Conservation (phyloP, 2,797 vertebrate genomes). For the Enteromius afrohamiltoni region DNA sequence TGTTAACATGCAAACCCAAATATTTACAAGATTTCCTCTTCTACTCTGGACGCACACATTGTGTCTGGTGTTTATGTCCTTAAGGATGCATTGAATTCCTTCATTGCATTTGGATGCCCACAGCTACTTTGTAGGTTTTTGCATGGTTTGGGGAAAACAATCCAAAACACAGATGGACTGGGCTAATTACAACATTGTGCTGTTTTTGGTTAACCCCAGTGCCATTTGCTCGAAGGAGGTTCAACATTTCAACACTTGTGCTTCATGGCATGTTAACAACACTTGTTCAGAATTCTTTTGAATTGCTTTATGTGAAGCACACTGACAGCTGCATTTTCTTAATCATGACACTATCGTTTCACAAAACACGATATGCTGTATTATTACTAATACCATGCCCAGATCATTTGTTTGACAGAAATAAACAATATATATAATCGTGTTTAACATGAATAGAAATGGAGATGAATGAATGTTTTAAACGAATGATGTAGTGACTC, state of each 20-base stretch:
- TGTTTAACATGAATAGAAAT: no score
- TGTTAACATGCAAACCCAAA: slow-evolving; percentile 16
- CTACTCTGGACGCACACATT: neutral
- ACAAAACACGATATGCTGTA: neutral
- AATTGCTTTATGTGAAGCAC: neutral
- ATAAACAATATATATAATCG: neutral
- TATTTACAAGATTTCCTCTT: slow-evolving; percentile 8
- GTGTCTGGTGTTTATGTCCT: slow-evolving; percentile 33
- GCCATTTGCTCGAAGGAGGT: neutral
- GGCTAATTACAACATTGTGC: neutral
- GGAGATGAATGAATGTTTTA: no score
- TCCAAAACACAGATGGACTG: slow-evolving; percentile 10
- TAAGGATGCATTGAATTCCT: slow-evolving; percentile 30
- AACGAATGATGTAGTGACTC: no score
- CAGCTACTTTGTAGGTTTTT: neutral
- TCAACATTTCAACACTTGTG: neutral
- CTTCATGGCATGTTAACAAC: neutral
- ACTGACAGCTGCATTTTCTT: neutral
- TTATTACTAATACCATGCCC: neutral
- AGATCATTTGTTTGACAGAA: neutral
- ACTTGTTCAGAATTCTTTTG: neutral
- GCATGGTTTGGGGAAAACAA: neutral
- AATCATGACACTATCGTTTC: neutral
- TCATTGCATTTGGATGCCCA: slow-evolving; percentile 3
- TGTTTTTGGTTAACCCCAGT: neutral